A percentile compares a stretch with the other conserved stretches of the same genome.
phyloP scores from a whole-genome alignment of 2,888 invertebrate species.

The Exephanes ischioxanthus region DNA sequence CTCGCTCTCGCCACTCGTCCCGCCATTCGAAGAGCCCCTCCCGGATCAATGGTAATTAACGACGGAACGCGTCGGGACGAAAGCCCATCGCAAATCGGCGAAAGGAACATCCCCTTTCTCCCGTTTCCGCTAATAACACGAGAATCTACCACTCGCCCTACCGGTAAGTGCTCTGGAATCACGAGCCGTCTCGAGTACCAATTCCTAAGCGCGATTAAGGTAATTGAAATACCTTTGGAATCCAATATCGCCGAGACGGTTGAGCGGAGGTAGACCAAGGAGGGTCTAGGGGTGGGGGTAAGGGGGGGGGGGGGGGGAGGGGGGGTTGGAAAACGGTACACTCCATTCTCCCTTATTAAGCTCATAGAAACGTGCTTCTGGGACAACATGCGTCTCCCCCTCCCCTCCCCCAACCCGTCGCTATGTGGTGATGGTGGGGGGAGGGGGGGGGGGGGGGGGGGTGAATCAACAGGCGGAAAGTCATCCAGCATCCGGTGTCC shows the following conservation, averaged over 20 bases:
- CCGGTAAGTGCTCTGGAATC: no score
- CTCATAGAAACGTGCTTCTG: neutral
- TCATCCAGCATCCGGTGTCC: no score
- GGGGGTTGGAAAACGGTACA: neutral
- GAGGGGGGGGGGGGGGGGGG: neutral
- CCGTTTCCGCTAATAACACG: neutral
- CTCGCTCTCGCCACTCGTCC: no score
- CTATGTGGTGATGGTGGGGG: no score
- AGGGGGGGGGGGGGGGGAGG: no score
- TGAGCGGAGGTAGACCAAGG: neutral
- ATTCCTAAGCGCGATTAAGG: slow-evolving; percentile 7
- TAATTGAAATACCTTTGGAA: slow-evolving; percentile 34
- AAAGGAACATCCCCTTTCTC: neutral
- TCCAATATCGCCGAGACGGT: slow-evolving; percentile 14
- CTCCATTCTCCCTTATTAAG: neutral
- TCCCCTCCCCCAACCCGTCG: no score
- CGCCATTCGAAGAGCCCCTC: no score
- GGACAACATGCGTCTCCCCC: no score
- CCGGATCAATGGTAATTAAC: no score
- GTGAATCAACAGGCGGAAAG: no score
- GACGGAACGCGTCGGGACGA: neutral
- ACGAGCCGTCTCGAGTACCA: slow-evolving; percentile 21
- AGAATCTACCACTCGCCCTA: neutral
- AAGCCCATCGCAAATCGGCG: slow-evolving; percentile 31
- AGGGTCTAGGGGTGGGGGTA: neutral